A percentile compares a stretch with the other conserved stretches of the same genome.
These are phyloP conservation scores for Drosophila atripex DNA, from an alignment of 2,888 invertebrate species.

Conservation along the genomic window DNA sequence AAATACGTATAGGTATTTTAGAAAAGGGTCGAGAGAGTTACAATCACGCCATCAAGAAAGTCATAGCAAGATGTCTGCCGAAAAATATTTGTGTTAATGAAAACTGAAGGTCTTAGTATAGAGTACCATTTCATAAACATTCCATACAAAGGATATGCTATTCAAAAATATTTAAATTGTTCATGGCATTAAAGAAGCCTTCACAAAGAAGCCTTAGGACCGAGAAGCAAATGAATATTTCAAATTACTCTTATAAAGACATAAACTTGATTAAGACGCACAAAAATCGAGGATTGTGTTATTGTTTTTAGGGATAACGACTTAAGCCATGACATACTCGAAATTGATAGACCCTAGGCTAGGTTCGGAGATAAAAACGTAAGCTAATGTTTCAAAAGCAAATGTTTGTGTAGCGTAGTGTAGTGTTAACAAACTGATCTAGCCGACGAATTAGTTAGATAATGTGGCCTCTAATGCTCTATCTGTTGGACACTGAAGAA, in stretches of 20 bases:
- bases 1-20: conserved; percentile 12
- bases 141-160: too few relatives aligned
- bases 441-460: conserved; percentile 16
- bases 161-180: conserved; percentile 1
- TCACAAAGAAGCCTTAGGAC: conserved; percentile 36
- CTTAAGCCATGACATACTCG: conserved; percentile 16
- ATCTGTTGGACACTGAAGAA: conserved; percentile 14
- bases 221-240: conserved; percentile 38
- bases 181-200: conserved; percentile 14
- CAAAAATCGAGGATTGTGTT: conserved; percentile 57
- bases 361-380: background rate
- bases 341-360: conserved; percentile 13
- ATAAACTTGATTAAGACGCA: conserved; percentile 54
- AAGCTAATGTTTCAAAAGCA: background rate
- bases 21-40: conserved; percentile 11
- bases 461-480: conserved; percentile 11
- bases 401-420: conserved; percentile 21
- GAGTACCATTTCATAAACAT: too few relatives aligned
- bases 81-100: background rate
- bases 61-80: background rate
- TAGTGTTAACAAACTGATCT: conserved; percentile 13
- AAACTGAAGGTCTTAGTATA: background rate
- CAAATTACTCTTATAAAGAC: conserved; percentile 19
- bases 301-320: conserved; percentile 45
- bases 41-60: conserved; percentile 20